Base-by-base conservation (phyloP, 2,113 vertebrate genomes). In the Mandrillus leucophaeus region DNA sequence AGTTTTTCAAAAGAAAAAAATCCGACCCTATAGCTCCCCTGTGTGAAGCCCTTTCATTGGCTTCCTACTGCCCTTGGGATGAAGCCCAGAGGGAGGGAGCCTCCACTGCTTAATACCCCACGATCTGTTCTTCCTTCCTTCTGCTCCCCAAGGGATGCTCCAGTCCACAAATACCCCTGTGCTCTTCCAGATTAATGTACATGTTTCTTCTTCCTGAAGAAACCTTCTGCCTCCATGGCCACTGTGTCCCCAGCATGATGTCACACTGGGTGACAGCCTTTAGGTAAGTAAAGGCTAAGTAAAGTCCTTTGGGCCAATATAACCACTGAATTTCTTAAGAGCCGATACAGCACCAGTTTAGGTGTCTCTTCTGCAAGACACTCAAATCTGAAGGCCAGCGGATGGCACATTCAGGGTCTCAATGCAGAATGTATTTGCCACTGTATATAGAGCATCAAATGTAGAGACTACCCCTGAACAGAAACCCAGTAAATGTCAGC, bases 371-470 rank as follows among this genome's bases (percentile, higher is more conserved):
- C 23, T 16, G 18, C 5, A 35, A 20, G 13, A 48, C 2, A 5
- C 35, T 17, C 9, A n/a, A 79, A 0, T 17, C 40, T 1, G 38
- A 57, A 55, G 61, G 40, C 35, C 1, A 25, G 40, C 2, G 13
- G 23, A 35, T 6, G 12, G 84, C 3, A 45, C 40, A 35, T 16
- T 6, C 11, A 1, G 16, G 1, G 16, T 27, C 59, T 3, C 11
- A 0, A 0, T 5, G 52, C 3, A 13, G 57, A 32, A 48, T 4
- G 11, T 22, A 9, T 0, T 4, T 23, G 17, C 9, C 43, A 23
- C 9, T 18, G 6, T 8, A 0, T 3, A 4, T 6, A 35, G 22
- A 40, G n/a, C 23, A 55, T 40, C 8, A 25, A 8, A 22, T 2
- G 1, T 0, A n/a, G 30, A 35, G 17, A 2, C 32, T 16, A 12